phyloP scores from a whole-genome alignment of 2,113 vertebrate species.

The Phrynosoma blainvillii region DNA sequence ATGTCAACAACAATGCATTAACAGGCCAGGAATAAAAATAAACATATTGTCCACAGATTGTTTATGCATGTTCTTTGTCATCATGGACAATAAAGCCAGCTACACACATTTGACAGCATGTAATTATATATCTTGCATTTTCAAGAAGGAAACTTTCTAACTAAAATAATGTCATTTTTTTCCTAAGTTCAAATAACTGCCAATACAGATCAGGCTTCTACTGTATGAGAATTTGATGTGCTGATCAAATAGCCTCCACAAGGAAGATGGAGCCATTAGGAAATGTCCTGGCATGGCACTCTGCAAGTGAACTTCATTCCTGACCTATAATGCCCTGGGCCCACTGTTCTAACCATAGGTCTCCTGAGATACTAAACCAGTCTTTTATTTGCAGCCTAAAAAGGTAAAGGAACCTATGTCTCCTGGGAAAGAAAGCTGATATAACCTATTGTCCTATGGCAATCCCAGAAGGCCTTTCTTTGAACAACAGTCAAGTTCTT shows the following conservation, averaged over 20 bases:
- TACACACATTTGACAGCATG: slow-evolving; percentile 8
- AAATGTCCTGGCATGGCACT: background rate
- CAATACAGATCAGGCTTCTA: background rate
- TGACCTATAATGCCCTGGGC: background rate
- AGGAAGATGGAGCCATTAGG: background rate
- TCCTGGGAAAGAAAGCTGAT: slow-evolving; percentile 51
- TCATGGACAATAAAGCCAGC: background rate
- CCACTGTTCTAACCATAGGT: background rate
- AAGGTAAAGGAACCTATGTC: background rate
- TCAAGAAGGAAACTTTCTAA: background rate
- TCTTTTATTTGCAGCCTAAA: background rate
- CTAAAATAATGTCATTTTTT: background rate
- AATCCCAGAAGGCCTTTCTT: slow-evolving; percentile 36
- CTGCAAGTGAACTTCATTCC: background rate
- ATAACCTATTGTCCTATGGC: slow-evolving; percentile 23
- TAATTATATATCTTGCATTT: slow-evolving; percentile 2
- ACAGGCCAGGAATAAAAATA: slow-evolving; percentile 26
- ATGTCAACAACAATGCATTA: slow-evolving; percentile 24
- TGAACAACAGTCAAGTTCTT: slow-evolving; percentile 61
- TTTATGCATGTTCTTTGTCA: slow-evolving; percentile 14
- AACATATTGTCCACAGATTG: slow-evolving; percentile 14
- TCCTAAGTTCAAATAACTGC: background rate
- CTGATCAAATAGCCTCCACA: background rate
- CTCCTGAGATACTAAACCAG: background rate
- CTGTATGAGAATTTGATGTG: slow-evolving; percentile 3